Evolutionary conservation across 2,888 invertebrate genomes (phyloP), one percentile per base, ranked within the genome.

Genomic region (Lithophane ornitopus): DNA sequence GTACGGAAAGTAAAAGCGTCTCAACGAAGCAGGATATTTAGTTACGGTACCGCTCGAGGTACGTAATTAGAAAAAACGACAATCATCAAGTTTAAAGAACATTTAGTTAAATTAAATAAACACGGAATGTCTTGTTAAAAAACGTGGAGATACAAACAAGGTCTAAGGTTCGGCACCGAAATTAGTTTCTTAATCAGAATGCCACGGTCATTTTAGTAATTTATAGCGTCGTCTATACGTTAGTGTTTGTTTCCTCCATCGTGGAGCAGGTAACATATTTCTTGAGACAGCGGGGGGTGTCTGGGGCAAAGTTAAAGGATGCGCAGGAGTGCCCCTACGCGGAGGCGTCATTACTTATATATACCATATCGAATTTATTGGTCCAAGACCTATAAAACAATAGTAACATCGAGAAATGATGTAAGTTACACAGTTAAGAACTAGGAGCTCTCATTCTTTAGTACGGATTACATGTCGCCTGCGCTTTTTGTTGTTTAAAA

Each of bases 151-250:
- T 87, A 87, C 89, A 88, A 88, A 89, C 86, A 89, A 87, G 90
- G 84, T 90, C 88, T 87, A 87, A 90, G 89, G 84, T 83, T 84
- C 87, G 88, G 88, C 82, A 90, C 89, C 90, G 85, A 93, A 95
- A 95, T 95, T 93, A 92, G 93, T 92, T 94, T 95, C 94, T 93
- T 94, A 94, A 94, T 94, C 94, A 91, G 91, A 92, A 94, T 91
- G 91, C 86, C 89, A 84, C 90, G 93, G 92, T 93, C 92, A 93
- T 95, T 94, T 94, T 84, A 87, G 83, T 93, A 93, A 95, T 95
- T 94, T 95, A 95, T 94, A 88, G 91, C 93, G 88, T 92, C 92
- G 91, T 94, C 93, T 92, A 93, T 94, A 91, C 89, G 89, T 93
- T 93, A 91, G 93, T 94, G 93, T 95, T 94, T 94, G 94, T 95